Evolutionary conservation across 2,888 invertebrate genomes (phyloP).

Genomic region (Caenorhabditis sp.): DNA sequence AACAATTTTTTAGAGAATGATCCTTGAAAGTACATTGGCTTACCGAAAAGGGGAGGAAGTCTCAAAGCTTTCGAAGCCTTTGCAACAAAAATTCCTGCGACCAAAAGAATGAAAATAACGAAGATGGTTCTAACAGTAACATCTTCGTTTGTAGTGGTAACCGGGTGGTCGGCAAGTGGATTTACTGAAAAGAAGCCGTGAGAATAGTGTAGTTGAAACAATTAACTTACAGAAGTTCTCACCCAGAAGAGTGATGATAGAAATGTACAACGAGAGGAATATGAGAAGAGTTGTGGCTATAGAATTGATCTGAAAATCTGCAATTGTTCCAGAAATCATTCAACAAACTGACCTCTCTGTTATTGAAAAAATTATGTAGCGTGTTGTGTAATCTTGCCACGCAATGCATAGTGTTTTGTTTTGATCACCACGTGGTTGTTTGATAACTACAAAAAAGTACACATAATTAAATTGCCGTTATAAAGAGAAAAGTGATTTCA

Average conservation of each 20-base stretch:
- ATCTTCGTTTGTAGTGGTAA: constrained; percentile 48
- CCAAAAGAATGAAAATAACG: constrained; percentile 56
- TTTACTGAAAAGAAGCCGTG: constrained; percentile 41
- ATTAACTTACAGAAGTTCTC: constrained; percentile 63
- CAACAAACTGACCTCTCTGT: constrained; percentile 54
- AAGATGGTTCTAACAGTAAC: constrained; percentile 63
- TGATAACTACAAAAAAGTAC: constrained; percentile 47
- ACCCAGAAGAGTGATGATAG: constrained; percentile 63
- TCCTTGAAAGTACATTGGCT: neutral
- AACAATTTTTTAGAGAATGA: neutral
- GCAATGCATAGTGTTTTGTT: constrained; percentile 62
- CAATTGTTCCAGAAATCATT: neutral
- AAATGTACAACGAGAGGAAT: constrained; percentile 58
- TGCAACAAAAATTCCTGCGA: constrained; percentile 52
- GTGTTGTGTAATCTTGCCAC: constrained; percentile 65
- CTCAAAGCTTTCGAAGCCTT: constrained; percentile 52
- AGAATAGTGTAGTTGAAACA: too few relatives aligned
- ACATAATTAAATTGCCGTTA: too few relatives aligned
- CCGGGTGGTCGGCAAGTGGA: constrained; percentile 54
- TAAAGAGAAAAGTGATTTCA: neutral
- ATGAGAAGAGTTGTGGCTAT: constrained; percentile 51
- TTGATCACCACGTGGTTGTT: constrained; percentile 64
- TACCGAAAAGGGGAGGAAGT: constrained; percentile 61
- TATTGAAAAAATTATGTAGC: constrained; percentile 65
- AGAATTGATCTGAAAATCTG: constrained; percentile 52